Percentiles rank a stretch among this genome's conserved stretches.
These are phyloP conservation scores for Drosophila seguyi DNA, from an alignment of 1,140 invertebrate species.

Conservation along the genomic window DNA sequence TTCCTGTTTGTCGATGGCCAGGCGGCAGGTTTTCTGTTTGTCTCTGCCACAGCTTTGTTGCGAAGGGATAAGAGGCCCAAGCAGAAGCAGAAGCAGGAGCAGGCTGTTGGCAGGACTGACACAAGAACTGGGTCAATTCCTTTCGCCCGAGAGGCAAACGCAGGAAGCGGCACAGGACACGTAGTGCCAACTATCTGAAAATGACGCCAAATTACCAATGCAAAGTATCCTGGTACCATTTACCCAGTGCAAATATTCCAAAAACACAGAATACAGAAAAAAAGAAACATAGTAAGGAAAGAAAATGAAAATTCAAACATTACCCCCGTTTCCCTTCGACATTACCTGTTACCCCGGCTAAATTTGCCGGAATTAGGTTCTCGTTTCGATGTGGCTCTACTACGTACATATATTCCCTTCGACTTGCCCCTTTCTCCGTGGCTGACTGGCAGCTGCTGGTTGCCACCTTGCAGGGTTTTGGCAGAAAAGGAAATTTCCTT, in stretches of 20 bases:
- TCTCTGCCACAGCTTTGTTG: conserved; percentile 73
- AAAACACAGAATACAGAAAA: conserved; percentile 18
- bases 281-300: conserved; percentile 23
- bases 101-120: conserved; percentile 5
- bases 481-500: conserved; percentile 34
- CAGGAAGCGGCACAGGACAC: conserved; percentile 41
- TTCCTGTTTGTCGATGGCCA: conserved; percentile 69
- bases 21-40: conserved; percentile 66
- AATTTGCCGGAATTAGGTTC: conserved; percentile 58
- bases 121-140: conserved; percentile 67
- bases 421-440: conserved; percentile 12
- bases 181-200: conserved; percentile 80
- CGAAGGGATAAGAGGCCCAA: conserved; percentile 20
- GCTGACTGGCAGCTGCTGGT: conserved; percentile 44
- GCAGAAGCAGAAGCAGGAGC: neutral
- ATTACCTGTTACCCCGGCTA: conserved; percentile 39
- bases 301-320: conserved; percentile 81
- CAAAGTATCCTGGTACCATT: conserved; percentile 80
- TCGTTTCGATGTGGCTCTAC: conserved; percentile 15
- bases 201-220: conserved; percentile 82
- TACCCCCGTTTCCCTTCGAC: conserved; percentile 38
- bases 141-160: conserved; percentile 23
- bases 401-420: conserved; percentile 6
- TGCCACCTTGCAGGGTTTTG: conserved; percentile 49
- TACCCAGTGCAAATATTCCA: conserved; percentile 64